A percentile compares a stretch with the other conserved stretches of the same genome.
These are phyloP conservation scores for Mimumesa dahlbomi DNA, from an alignment of 2,888 invertebrate genomes.

Conservation along the genomic window DNA sequence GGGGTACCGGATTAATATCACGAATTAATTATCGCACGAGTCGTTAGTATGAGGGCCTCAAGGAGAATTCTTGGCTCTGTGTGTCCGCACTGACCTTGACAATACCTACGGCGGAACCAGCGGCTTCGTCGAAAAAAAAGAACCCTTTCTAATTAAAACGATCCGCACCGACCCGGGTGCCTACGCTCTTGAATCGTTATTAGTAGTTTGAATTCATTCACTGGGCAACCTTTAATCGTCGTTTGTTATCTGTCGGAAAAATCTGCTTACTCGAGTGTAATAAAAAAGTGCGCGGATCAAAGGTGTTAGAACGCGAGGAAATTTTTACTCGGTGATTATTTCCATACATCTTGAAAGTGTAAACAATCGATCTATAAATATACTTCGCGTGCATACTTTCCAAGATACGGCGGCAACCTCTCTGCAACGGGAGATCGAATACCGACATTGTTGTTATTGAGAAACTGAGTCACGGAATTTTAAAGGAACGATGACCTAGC, in stretches of 20 bases:
- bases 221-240: too few relatives aligned
- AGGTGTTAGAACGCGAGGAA: too few relatives aligned
- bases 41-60: constrained; percentile 24
- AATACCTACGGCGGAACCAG: neutral
- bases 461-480: constrained; percentile 4
- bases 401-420: neutral
- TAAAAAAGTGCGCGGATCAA: too few relatives aligned
- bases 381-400: neutral
- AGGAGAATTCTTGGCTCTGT: constrained; percentile 17
- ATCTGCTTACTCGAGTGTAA: too few relatives aligned
- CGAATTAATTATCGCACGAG: constrained; percentile 39
- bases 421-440: neutral
- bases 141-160: constrained; percentile 15
- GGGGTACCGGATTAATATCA: constrained; percentile 16
- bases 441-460: neutral
- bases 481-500: constrained; percentile 11
- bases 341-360: too few relatives aligned
- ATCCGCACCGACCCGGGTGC: neutral
- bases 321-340: too few relatives aligned
- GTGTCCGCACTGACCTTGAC: constrained; percentile 16
- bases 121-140: constrained; percentile 3
- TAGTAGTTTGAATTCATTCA: too few relatives aligned
- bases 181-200: too few relatives aligned
- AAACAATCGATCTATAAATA: neutral
- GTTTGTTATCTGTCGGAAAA: neutral